phyloP scores from a whole-genome alignment of 2,113 vertebrate genomes.

The Oryzias javanicus region DNA sequence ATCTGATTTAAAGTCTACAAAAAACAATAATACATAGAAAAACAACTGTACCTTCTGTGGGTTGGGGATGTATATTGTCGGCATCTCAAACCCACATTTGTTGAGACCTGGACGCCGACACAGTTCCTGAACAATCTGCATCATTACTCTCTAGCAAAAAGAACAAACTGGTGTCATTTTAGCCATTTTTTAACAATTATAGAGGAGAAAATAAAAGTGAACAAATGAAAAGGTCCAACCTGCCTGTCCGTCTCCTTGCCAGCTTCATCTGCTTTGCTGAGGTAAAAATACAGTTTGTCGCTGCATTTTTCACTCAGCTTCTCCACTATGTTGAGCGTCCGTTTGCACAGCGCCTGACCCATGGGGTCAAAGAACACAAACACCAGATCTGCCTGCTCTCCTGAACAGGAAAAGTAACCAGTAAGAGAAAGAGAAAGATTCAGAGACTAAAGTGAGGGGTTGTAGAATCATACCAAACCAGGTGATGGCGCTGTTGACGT shows the following conservation, averaged over 20 bases:
- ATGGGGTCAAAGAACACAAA: slow-evolving; percentile 84
- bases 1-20: slow-evolving; percentile 4
- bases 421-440: neutral
- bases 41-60: slow-evolving; percentile 72
- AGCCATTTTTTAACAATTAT: neutral
- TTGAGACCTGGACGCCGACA: slow-evolving; percentile 82
- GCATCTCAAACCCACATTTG: slow-evolving; percentile 84
- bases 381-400: slow-evolving; percentile 79
- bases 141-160: slow-evolving; percentile 78
- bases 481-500: slow-evolving; percentile 78
- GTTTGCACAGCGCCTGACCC: slow-evolving; percentile 83
- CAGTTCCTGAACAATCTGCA: slow-evolving; percentile 84
- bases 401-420: slow-evolving; percentile 44
- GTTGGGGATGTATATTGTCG: slow-evolving; percentile 82
- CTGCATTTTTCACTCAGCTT: slow-evolving; percentile 76
- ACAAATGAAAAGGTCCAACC: slow-evolving; percentile 34
- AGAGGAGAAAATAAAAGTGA: neutral
- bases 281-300: slow-evolving; percentile 79
- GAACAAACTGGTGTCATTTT: neutral
- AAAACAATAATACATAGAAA: neutral
- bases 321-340: slow-evolving; percentile 82
- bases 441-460: neutral
- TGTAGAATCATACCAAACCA: slow-evolving; percentile 72
- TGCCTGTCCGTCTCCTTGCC: slow-evolving; percentile 79
- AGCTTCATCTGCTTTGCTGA: slow-evolving; percentile 81